Percentiles rank a stretch among this genome's conserved stretches.
These are phyloP conservation scores for Apamea anceps DNA, from an alignment of 2,888 invertebrate genomes.

Conservation along the genomic window DNA sequence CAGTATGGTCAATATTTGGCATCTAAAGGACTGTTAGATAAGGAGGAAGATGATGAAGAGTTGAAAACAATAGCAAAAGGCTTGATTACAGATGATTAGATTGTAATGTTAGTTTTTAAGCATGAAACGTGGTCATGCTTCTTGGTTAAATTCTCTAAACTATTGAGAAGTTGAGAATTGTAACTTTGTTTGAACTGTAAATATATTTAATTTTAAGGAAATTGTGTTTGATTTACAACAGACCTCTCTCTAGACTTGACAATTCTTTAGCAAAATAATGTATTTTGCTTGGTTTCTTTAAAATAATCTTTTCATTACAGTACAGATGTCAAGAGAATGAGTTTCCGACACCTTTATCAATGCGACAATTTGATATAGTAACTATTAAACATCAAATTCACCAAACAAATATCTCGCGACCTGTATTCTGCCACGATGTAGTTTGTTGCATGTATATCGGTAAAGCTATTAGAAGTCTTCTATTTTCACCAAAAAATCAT, in stretches of 20 bases:
- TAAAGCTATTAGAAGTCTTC: no score
- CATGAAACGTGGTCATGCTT: not conserved
- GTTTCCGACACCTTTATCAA: not conserved
- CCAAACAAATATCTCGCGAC: not conserved
- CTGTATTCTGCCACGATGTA: no score
- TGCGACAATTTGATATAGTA: not conserved
- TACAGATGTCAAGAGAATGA: not conserved
- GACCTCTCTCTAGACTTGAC: not conserved
- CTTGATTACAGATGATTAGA: slow-evolving; percentile 80
- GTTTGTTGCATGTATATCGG: not conserved
- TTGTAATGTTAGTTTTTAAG: slow-evolving; percentile 20
- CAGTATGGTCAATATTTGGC: slow-evolving; percentile 93
- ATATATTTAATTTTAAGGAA: slow-evolving; percentile 39
- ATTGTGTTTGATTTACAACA: slow-evolving; percentile 19
- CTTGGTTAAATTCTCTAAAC: not conserved
- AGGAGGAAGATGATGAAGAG: slow-evolving; percentile 88
- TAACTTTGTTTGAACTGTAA: slow-evolving; percentile 36
- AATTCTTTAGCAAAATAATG: not conserved
- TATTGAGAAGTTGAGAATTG: not conserved
- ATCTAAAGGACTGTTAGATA: slow-evolving; percentile 87
- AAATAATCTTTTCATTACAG: not conserved
- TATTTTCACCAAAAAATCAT: not conserved
- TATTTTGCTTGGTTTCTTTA: not conserved
- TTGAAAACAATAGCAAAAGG: slow-evolving; percentile 83
- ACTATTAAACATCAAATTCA: not conserved